phyloP scores from a whole-genome alignment of 1,140 invertebrate species.

The Ruditapes philippinarum region DNA sequence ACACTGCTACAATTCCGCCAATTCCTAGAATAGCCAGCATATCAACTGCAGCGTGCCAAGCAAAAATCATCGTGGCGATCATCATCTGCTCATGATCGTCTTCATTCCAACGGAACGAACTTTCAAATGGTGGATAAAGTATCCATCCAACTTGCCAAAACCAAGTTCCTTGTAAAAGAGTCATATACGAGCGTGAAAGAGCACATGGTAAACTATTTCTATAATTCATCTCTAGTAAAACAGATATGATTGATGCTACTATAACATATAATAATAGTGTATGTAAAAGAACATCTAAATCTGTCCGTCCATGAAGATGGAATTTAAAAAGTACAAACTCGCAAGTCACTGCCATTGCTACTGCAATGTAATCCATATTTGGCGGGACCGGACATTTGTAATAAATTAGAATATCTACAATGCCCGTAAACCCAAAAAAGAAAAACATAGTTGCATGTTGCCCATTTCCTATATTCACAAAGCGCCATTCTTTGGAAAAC shows the following conservation, averaged over 20 bases:
- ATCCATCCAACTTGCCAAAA: conserved; percentile 88
- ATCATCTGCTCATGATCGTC: conserved; percentile 87
- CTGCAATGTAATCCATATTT: conserved; percentile 86
- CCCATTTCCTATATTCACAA: conserved; percentile 86
- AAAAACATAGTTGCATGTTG: conserved; percentile 89
- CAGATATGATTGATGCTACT: conserved; percentile 76
- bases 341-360: conserved; percentile 85
- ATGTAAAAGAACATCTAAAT: conserved; percentile 88
- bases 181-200: conserved; percentile 85
- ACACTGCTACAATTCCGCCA: conserved; percentile 77
- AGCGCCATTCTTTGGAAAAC: conserved; percentile 84
- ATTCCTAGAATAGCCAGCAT: conserved; percentile 83
- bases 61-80: conserved; percentile 87
- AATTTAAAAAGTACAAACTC: conserved; percentile 88
- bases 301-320: conserved; percentile 87
- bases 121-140: conserved; percentile 87
- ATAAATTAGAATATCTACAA: conserved; percentile 86
- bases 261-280: conserved; percentile 87
- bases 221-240: conserved; percentile 86
- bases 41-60: conserved; percentile 86
- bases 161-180: conserved; percentile 88
- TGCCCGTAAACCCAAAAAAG: conserved; percentile 87
- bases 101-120: conserved; percentile 84
- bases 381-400: conserved; percentile 85
- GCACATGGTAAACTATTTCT: conserved; percentile 84